Conservation (phyloP, 2,113 vertebrate species). For the Corydoras sp. region DNA sequence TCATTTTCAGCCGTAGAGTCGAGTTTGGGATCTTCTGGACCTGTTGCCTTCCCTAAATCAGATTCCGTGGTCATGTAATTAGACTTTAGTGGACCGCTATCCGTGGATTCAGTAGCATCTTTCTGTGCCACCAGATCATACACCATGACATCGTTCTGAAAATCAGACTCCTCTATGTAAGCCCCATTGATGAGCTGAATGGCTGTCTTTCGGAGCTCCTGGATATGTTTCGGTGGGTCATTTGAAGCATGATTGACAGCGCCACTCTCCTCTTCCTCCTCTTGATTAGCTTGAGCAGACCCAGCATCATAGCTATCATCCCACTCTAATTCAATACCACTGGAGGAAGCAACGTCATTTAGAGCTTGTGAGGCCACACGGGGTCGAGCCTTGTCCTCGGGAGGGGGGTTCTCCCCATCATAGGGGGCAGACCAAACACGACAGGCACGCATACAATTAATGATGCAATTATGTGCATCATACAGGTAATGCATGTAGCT, state of each 20-base stretch:
- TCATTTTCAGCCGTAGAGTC: background rate
- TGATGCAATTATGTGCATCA: constrained; percentile 80
- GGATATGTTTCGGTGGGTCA: constrained; percentile 83
- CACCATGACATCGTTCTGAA: constrained; percentile 91
- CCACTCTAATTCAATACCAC: constrained; percentile 86
- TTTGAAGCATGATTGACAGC: constrained; percentile 26
- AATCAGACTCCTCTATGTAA: constrained; percentile 91
- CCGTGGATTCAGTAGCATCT: constrained; percentile 61
- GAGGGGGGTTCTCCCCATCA: constrained; percentile 80
- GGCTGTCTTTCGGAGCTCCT: constrained; percentile 87
- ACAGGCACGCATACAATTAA: constrained; percentile 77
- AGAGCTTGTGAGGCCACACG: constrained; percentile 5
- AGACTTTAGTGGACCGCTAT: background rate
- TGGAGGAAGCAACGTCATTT: constrained; percentile 17
- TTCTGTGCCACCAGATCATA: constrained; percentile 88
- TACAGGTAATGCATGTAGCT: constrained; percentile 93
- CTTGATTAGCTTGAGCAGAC: constrained; percentile 61
- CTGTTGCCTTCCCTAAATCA: constrained; percentile 3
- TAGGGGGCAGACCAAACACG: constrained; percentile 87
- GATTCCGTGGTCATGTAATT: background rate
- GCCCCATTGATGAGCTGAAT: constrained; percentile 83
- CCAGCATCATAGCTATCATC: constrained; percentile 89
- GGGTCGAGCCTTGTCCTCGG: constrained; percentile 56
- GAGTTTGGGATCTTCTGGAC: background rate
- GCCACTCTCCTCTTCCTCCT: constrained; percentile 37